A percentile compares a stretch with the other conserved stretches of the same genome.
These are phyloP conservation scores for Hypercompe scribonia DNA, from an alignment of 2,888 invertebrate genomes.

Conservation along the genomic window DNA sequence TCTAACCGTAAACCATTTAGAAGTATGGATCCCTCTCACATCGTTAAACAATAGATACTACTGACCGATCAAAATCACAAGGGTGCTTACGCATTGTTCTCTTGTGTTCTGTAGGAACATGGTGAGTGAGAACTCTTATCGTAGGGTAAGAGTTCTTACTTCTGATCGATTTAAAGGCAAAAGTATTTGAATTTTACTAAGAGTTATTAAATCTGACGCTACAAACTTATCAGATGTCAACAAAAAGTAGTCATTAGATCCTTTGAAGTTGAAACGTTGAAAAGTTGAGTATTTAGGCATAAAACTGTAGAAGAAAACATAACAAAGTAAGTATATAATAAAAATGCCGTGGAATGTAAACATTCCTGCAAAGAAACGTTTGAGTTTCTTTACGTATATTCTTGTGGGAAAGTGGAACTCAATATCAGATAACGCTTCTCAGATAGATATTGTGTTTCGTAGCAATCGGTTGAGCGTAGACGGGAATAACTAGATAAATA, in stretches of 20 bases:
- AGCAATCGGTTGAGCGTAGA: slow-evolving; percentile 55
- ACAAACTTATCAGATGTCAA: not conserved
- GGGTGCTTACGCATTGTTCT: not conserved
- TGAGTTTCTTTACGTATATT: slow-evolving; percentile 37
- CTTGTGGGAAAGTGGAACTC: slow-evolving; percentile 67
- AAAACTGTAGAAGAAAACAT: too few species aligned
- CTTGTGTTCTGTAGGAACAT: not conserved
- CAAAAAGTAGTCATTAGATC: not conserved
- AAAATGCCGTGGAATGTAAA: slow-evolving; percentile 22
- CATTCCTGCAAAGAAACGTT: slow-evolving; percentile 28
- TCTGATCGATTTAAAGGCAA: not conserved
- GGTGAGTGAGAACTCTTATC: not conserved
- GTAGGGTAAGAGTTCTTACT: not conserved
- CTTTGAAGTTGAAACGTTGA: not conserved
- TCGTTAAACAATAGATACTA: slow-evolving; percentile 21
- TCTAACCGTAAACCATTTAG: slow-evolving; percentile 28
- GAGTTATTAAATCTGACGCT: not conserved
- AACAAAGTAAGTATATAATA: too few species aligned
- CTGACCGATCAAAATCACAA: slow-evolving; percentile 17
- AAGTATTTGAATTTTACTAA: not conserved
- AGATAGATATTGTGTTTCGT: slow-evolving; percentile 63
- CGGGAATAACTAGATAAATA: slow-evolving; percentile 45
- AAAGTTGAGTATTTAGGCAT: too few species aligned
- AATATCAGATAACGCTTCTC: slow-evolving; percentile 63
- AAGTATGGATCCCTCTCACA: slow-evolving; percentile 36